A percentile compares a stretch with the other conserved stretches of the same genome.
Conservation (phyloP, 1,140 invertebrate species). For the Hormaphis cornu region DNA sequence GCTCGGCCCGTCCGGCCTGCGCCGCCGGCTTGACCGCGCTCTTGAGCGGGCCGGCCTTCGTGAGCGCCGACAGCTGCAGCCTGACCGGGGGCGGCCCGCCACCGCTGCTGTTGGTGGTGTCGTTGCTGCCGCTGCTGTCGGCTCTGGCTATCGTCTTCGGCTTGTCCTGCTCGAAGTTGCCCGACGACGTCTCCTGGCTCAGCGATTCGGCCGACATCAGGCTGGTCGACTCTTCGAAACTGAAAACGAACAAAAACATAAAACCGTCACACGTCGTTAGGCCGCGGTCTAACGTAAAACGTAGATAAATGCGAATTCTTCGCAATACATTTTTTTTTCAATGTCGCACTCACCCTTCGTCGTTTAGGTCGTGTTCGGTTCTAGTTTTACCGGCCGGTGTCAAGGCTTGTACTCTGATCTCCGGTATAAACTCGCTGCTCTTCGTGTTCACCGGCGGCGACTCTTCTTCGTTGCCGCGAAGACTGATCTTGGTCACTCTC, state of each 20-base stretch:
- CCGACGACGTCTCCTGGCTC: conserved; percentile 66
- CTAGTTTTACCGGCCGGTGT: conserved; percentile 37
- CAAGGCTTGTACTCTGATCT: conserved; percentile 42
- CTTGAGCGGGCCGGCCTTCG: not conserved
- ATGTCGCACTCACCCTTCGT: conserved; percentile 61
- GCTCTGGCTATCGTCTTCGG: conserved; percentile 35
- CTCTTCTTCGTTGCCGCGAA: conserved; percentile 3
- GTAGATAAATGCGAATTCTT: not conserved
- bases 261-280: not conserved
- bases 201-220: conserved; percentile 67
- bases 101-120: not conserved
- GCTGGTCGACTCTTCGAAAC: conserved; percentile 76
- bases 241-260: not conserved
- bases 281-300: not conserved
- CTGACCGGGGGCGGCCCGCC: conserved; percentile 41
- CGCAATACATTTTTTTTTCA: no score
- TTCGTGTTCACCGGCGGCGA: not conserved
- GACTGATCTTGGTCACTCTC: conserved; percentile 17
- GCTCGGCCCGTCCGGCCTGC: not conserved
- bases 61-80: conserved; percentile 37
- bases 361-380: conserved; percentile 59
- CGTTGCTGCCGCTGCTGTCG: conserved; percentile 39
- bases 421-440: conserved; percentile 43
- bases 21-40: not conserved
- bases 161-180: conserved; percentile 55